Conservation (phyloP, 2,113 vertebrate genomes). For the Psittacula cyanocephala region DNA sequence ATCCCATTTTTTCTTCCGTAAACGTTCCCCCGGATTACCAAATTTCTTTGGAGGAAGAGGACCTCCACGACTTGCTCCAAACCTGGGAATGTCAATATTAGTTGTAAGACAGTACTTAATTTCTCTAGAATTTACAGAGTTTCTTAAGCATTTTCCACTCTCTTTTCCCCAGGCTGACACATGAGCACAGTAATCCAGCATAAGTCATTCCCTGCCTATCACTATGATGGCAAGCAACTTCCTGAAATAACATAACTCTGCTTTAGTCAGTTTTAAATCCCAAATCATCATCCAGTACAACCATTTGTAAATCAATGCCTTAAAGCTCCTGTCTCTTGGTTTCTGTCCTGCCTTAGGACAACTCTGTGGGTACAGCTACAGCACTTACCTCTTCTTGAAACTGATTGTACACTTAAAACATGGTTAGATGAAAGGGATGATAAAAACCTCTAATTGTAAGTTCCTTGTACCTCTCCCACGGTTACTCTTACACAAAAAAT, state of each 20-base stretch:
- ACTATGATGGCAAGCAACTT: background rate
- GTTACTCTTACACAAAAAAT: background rate
- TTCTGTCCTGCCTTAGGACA: background rate
- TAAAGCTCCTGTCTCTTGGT: background rate
- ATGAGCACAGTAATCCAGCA: background rate
- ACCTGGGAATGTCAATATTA: background rate
- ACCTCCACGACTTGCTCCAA: conserved; percentile 75
- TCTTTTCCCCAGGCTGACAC: background rate
- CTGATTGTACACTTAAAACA: background rate
- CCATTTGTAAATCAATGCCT: background rate
- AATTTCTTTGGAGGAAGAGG: conserved; percentile 90
- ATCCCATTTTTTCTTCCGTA: conserved; percentile 97
- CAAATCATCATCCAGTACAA: background rate
- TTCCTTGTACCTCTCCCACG: background rate
- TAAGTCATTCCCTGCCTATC: background rate
- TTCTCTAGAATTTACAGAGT: background rate
- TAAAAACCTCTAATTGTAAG: background rate
- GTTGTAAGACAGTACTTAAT: background rate
- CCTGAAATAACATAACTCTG: background rate
- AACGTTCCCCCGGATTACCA: conserved; percentile 93
- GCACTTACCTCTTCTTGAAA: background rate
- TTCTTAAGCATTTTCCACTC: background rate
- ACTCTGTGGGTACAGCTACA: accelerated
- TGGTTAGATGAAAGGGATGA: background rate
- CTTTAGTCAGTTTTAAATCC: background rate